A percentile compares a stretch with the other conserved stretches of the same genome.
These are phyloP conservation scores for Camponotus fellah DNA, from an alignment of 2,888 invertebrate species.

Conservation along the genomic window DNA sequence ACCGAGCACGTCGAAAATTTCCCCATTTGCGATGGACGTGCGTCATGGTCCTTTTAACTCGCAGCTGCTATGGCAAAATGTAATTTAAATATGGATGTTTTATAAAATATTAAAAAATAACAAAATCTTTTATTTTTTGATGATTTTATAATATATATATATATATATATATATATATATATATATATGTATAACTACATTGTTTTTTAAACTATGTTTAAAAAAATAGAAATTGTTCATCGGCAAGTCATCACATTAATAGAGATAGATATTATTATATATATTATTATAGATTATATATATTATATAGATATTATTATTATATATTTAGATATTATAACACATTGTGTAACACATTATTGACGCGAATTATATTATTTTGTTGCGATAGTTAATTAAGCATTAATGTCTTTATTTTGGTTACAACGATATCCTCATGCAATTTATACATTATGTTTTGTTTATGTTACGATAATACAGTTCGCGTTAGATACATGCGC, in stretches of 20 bases:
- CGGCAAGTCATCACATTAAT: neutral
- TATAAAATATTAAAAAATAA: neutral
- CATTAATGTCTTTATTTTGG: neutral
- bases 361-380: neutral
- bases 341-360: neutral
- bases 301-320: too few relatives aligned
- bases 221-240: conserved; percentile 2
- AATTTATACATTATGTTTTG: neutral
- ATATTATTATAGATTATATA: too few relatives aligned
- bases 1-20: conserved; percentile 33
- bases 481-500: neutral
- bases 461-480: neutral
- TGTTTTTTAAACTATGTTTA: neutral
- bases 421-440: neutral
- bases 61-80: neutral
- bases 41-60: conserved; percentile 28
- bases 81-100: conserved; percentile 8
- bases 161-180: neutral
- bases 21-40: conserved; percentile 20
- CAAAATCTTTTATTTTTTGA: neutral
- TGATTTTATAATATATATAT: neutral
- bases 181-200: neutral
- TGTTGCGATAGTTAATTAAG: conserved; percentile 12
- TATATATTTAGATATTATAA: too few relatives aligned
- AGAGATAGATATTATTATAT: too few relatives aligned